phyloP scores from a whole-genome alignment of 1,140 invertebrate genomes.

The Eciton burchellii region DNA sequence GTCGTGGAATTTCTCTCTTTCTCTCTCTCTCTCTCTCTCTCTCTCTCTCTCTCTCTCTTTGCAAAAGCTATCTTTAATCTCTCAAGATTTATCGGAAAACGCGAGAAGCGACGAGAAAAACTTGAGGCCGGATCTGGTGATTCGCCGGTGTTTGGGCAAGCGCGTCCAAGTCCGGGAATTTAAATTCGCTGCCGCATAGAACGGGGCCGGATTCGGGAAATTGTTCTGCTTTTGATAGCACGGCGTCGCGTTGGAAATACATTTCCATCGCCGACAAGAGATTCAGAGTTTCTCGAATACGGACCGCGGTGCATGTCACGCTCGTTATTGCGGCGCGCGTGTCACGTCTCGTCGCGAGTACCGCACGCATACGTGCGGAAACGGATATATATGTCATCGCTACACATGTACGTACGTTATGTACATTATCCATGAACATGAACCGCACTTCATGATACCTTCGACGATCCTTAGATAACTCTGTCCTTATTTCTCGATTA shows the following conservation, averaged over 20 bases:
- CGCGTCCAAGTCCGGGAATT: conserved; percentile 35
- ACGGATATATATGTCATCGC: conserved; percentile 38
- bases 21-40: too few relatives aligned
- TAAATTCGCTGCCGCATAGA: conserved; percentile 27
- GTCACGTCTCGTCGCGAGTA: conserved; percentile 34
- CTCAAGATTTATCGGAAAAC: background rate
- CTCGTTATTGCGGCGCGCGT: conserved; percentile 37
- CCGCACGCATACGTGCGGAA: conserved; percentile 38
- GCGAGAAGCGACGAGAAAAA: background rate
- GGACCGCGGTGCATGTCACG: conserved; percentile 40
- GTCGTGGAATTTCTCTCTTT: background rate
- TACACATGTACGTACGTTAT: conserved; percentile 62
- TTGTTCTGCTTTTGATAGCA: conserved; percentile 16
- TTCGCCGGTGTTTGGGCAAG: conserved; percentile 37
- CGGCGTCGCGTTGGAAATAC: conserved; percentile 29
- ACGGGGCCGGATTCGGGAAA: conserved; percentile 26
- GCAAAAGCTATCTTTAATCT: background rate
- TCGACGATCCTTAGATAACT: conserved; percentile 69
- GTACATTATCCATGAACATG: conserved; percentile 54
- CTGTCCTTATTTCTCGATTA: conserved; percentile 59
- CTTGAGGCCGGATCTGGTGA: background rate
- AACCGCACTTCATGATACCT: conserved; percentile 60
- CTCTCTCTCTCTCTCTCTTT: too few relatives aligned
- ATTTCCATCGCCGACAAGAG: background rate
- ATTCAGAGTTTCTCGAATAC: conserved; percentile 31